Base-by-base conservation (phyloP, 30 jellyfish, hydroid and myxozoan genomes). In the Mastigias papua region DNA sequence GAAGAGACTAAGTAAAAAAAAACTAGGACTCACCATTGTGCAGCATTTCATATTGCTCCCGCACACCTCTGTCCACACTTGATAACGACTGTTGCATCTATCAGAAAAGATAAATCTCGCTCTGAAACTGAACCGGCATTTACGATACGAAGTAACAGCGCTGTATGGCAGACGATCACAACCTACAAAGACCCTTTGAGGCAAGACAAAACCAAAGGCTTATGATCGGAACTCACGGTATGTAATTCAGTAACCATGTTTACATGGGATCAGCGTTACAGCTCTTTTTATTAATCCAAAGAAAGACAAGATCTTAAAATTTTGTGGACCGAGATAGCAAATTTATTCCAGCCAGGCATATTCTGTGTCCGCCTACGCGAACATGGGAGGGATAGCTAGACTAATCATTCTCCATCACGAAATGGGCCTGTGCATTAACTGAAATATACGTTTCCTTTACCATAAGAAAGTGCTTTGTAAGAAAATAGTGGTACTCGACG, bases 21-120 rank as follows among this genome's bases (percentile, higher is more conserved):
- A 42, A 42, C 54, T 8, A 8, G 54, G 20, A 28, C 91, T 23
- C 42, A 89, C 97, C 97, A 49, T 79, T 80, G 35, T 89, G 97
- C 1, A 89, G 73, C 11, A 76, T 42, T 46, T 81, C 93, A 57
- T 78, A 81, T 73, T 89, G 97, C 48, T 89, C 97, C 25, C 91
- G 85, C 27, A 68, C 57, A 32, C 93, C 97, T 81, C 87, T 81
- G 33, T 89, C 97, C 3, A 81, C 97, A 27, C 89, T 33, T 22
- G 97, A 69, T 84, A 74, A 58, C 37, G 90, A 78, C 66, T 76
- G 90, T 35, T 87, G 95, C 94, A 85, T 85, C 94, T 85, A 67
- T n/a, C 34, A 35, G 21, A 72, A 63, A n/a, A 63, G 74, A 54
- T 5, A 6, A 19, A 54, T 54, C 16, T 16, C 25, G 17, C 3